phyloP scores from a whole-genome alignment of 2,888 invertebrate species.

The Conchocele bisecta region DNA sequence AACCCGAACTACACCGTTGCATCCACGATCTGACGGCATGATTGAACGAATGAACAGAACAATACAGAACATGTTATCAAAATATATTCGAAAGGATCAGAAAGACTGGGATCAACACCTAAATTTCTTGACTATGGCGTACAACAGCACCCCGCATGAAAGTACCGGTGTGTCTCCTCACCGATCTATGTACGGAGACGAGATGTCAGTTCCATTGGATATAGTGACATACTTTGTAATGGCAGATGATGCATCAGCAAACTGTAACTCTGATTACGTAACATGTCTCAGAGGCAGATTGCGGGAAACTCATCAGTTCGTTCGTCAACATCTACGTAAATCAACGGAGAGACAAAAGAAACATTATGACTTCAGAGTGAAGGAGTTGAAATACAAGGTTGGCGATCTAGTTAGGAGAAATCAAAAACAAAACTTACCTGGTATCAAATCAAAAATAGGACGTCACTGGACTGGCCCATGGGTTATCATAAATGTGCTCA shows the following conservation, averaged over 20 bases:
- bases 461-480: constrained; percentile 39
- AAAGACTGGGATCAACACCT: constrained; percentile 51
- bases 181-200: constrained; percentile 30
- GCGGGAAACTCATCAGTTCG: constrained; percentile 4
- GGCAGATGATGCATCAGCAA: not conserved
- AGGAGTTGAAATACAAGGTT: constrained; percentile 6
- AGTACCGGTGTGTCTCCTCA: constrained; percentile 46
- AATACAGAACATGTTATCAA: constrained; percentile 43
- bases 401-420: constrained; percentile 10
- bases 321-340: not conserved
- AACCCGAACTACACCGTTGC: constrained; percentile 22
- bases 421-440: constrained; percentile 6
- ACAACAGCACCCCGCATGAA: constrained; percentile 40
- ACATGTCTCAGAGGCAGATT: not conserved
- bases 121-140: constrained; percentile 35
- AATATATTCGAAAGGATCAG: constrained; percentile 39
- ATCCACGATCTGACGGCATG: constrained; percentile 40
- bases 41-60: constrained; percentile 47
- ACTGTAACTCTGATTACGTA: not conserved
- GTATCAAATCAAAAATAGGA: constrained; percentile 19
- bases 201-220: constrained; percentile 29
- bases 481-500: constrained; percentile 12
- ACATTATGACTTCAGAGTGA: constrained; percentile 18
- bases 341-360: constrained; percentile 16
- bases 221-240: constrained; percentile 13